Conservation (phyloP, 1,140 invertebrate species). For the Drosophila albomicans region DNA sequence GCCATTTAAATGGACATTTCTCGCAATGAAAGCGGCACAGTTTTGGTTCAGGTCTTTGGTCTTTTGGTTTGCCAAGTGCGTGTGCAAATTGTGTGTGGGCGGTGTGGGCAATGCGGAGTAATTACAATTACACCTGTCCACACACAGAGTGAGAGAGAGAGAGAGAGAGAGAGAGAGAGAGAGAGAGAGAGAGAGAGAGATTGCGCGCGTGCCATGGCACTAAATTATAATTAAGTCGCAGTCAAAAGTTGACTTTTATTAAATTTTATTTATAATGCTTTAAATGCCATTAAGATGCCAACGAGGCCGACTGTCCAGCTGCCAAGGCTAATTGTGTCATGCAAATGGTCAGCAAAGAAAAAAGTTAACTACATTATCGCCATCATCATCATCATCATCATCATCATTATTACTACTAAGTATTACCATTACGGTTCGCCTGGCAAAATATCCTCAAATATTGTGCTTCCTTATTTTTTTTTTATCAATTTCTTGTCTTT, state of each 20-base stretch:
- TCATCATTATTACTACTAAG: slow-evolving; percentile 23
- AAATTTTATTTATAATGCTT: slow-evolving; percentile 80
- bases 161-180: not conserved
- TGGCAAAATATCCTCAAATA: slow-evolving; percentile 24
- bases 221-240: slow-evolving; percentile 76
- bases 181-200: not conserved
- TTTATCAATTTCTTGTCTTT: slow-evolving; percentile 35
- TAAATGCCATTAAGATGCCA: slow-evolving; percentile 69
- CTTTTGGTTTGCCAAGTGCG: slow-evolving; percentile 21
- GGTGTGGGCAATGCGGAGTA: slow-evolving; percentile 52
- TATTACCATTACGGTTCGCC: slow-evolving; percentile 25
- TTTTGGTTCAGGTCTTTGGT: slow-evolving; percentile 11
- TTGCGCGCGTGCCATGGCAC: slow-evolving; percentile 63
- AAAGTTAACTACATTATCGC: not conserved
- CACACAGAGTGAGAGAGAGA: not conserved
- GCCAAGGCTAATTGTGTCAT: slow-evolving; percentile 61
- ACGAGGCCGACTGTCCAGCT: slow-evolving; percentile 26
- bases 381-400: slow-evolving; percentile 26
- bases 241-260: slow-evolving; percentile 82
- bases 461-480: slow-evolving; percentile 8
- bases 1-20: slow-evolving; percentile 80
- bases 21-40: slow-evolving; percentile 60
- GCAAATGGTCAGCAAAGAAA: slow-evolving; percentile 16
- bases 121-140: slow-evolving; percentile 80
- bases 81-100: not conserved